These are phyloP conservation scores for Artibeus lituratus DNA, from an alignment of 2,797 vertebrate species.

Conservation along the genomic window DNA sequence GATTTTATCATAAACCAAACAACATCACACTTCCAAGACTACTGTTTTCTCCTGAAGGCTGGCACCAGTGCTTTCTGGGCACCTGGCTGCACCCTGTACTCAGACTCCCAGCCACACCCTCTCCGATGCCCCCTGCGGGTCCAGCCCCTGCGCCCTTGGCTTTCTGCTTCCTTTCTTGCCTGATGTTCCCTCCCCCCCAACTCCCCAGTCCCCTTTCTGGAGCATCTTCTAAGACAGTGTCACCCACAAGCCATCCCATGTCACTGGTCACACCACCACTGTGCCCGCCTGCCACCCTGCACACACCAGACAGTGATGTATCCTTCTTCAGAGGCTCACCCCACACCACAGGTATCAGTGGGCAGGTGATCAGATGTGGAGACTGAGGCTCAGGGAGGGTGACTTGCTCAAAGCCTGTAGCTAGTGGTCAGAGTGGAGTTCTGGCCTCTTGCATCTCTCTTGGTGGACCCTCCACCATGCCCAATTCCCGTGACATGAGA, in stretches of 20 bases:
- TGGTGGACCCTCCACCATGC: accelerated
- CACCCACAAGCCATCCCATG: background rate
- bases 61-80: accelerated
- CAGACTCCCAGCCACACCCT: accelerated
- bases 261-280: background rate
- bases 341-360: too few relatives aligned
- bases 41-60: background rate
- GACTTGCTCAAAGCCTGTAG: background rate
- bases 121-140: background rate
- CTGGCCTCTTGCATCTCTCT: background rate
- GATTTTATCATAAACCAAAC: background rate
- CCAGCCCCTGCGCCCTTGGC: accelerated
- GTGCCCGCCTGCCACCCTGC: background rate
- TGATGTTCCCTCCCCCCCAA: accelerated
- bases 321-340: background rate
- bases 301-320: background rate
- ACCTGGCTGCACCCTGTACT: background rate
- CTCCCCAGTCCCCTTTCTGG: background rate
- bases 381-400: background rate
- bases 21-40: background rate
- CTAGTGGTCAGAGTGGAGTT: background rate
- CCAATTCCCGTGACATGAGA: background rate
- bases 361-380: accelerated
- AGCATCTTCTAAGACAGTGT: background rate
- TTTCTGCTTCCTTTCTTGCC: background rate